Evolutionary conservation across 2,888 invertebrate species (phyloP).

Genomic region (Idaea dimidiata): DNA sequence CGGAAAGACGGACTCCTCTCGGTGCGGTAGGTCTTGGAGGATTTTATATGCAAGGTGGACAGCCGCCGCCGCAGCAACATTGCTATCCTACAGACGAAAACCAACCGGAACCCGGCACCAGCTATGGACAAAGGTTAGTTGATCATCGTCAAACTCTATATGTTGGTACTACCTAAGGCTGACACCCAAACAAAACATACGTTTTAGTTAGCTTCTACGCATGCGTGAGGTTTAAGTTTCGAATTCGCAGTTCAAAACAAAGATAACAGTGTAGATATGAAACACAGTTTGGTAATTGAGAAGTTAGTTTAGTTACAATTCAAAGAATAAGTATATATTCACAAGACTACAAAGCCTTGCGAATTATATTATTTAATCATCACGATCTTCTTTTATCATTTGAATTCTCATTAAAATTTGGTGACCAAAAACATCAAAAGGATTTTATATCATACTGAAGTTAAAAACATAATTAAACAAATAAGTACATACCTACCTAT

Average conservation of each 20-base stretch:
- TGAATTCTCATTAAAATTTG: too few species aligned
- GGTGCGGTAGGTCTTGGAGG: slow-evolving; percentile 92
- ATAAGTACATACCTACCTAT: too few species aligned
- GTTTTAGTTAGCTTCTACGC: slow-evolving; percentile 24
- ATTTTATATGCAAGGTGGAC: slow-evolving; percentile 89
- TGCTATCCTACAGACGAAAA: slow-evolving; percentile 88
- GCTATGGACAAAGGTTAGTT: slow-evolving; percentile 71
- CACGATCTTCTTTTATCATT: too few species aligned
- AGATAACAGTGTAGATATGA: not conserved
- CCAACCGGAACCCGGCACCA: slow-evolving; percentile 85
- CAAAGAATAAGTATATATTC: too few species aligned
- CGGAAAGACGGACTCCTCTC: slow-evolving; percentile 87
- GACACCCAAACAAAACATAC: slow-evolving; percentile 12
- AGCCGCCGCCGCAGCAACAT: slow-evolving; percentile 77
- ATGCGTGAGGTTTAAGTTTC: slow-evolving; percentile 28
- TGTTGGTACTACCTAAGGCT: slow-evolving; percentile 8
- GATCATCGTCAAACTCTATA: not conserved
- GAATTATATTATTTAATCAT: too few species aligned
- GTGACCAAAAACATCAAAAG: too few species aligned
- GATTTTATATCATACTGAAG: too few species aligned
- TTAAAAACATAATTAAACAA: too few species aligned
- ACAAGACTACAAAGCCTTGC: too few species aligned
- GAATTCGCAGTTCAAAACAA: not conserved
- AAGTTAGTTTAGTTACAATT: too few species aligned
- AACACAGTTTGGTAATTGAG: too few species aligned